Evolutionary conservation across 2,888 invertebrate species (phyloP).

Genomic region (Xylophagus ater): DNA sequence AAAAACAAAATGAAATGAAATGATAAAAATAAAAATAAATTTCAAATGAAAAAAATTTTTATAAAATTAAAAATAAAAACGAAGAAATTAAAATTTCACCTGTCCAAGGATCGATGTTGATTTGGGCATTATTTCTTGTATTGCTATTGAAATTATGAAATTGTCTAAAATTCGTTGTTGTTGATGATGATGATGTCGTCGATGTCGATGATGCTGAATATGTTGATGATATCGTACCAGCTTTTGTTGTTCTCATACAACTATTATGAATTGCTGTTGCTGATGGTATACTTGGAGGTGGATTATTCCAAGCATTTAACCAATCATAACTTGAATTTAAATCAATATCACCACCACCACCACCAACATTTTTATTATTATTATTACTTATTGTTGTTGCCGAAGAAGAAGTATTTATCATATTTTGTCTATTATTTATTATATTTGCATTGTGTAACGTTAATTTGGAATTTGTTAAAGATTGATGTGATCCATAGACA

Average conservation of each 20-base stretch:
- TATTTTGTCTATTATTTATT: slow-evolving; percentile 8
- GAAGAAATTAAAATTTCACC: slow-evolving; percentile 33
- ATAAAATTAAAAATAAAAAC: slow-evolving; percentile 44
- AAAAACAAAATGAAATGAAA: slow-evolving; percentile 28
- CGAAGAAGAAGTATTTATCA: slow-evolving; percentile 6
- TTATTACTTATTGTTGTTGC: slow-evolving; percentile 9
- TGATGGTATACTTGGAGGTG: slow-evolving; percentile 17
- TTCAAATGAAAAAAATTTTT: slow-evolving; percentile 18
- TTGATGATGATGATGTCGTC: slow-evolving; percentile 8
- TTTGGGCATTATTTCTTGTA: slow-evolving; percentile 12
- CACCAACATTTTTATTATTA: slow-evolving; percentile 7
- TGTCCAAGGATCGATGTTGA: slow-evolving; percentile 23
- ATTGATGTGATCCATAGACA: slow-evolving; percentile 21
- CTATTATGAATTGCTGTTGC: slow-evolving; percentile 3
- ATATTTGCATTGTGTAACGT: slow-evolving; percentile 16
- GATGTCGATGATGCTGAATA: not conserved
- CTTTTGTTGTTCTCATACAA: not conserved
- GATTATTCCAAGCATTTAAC: slow-evolving; percentile 21
- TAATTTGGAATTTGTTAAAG: slow-evolving; percentile 18
- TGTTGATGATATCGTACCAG: not conserved
- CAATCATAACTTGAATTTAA: slow-evolving; percentile 18
- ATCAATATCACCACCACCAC: slow-evolving; percentile 6
- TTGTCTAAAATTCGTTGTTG: slow-evolving; percentile 11
- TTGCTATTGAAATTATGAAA: slow-evolving; percentile 15
- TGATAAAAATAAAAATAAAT: slow-evolving; percentile 21